These are phyloP conservation scores for Panagrolaimus sp. DNA, from an alignment of 1,140 invertebrate species.

Conservation along the genomic window DNA sequence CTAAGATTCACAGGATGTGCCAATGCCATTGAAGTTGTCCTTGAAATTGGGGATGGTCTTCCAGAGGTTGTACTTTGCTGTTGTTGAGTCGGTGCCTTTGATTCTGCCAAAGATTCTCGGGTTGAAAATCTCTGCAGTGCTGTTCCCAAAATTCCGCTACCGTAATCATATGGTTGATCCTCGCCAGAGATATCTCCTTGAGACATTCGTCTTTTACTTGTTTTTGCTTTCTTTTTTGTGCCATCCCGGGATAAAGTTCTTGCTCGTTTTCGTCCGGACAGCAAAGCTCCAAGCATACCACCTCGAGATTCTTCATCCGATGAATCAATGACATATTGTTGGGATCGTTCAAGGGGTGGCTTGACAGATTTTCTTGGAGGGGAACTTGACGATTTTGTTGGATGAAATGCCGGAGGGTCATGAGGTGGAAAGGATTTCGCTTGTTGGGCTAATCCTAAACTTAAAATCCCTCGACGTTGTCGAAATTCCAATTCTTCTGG, in stretches of 20 bases:
- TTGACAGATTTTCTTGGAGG: not conserved
- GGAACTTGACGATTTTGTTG: not conserved
- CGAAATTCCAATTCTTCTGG: slow-evolving; percentile 32
- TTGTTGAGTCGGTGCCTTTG: too few species aligned
- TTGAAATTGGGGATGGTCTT: too few species aligned
- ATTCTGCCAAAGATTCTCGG: too few species aligned
- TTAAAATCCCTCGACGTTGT: slow-evolving; percentile 29
- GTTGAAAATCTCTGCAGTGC: not conserved
- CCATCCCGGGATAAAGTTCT: too few species aligned
- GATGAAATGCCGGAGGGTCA: not conserved
- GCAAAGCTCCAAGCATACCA: slow-evolving; percentile 34
- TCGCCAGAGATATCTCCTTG: not conserved
- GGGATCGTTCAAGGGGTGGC: not conserved
- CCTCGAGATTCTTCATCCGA: slow-evolving; percentile 47
- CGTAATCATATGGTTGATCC: slow-evolving; percentile 46
- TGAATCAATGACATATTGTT: slow-evolving; percentile 25
- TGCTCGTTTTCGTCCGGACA: not conserved
- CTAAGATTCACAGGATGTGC: too few species aligned
- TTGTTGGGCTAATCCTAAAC: slow-evolving; percentile 17
- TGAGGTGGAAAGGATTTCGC: slow-evolving; percentile 8
- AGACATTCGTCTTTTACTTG: too few species aligned
- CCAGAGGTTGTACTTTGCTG: too few species aligned
- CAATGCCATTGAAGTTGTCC: too few species aligned
- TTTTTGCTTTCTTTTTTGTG: too few species aligned
- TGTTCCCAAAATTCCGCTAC: slow-evolving; percentile 36